These are phyloP conservation scores for Macrophya alboannulata DNA, from an alignment of 2,888 invertebrate species.

Conservation along the genomic window DNA sequence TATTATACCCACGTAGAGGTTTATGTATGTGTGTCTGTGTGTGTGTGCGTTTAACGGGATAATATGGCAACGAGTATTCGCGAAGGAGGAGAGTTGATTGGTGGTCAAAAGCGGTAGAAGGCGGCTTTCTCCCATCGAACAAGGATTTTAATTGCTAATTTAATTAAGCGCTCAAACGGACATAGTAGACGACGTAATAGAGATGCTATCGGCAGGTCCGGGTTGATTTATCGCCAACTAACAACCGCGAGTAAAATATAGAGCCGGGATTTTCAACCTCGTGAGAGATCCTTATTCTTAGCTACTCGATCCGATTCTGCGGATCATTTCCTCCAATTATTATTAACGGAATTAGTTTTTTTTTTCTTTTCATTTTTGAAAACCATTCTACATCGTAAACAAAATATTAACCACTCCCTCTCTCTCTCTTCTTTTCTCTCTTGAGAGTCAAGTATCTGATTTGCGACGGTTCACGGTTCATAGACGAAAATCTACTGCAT, in stretches of 20 bases:
- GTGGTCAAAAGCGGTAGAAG: neutral
- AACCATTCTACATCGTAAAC: neutral
- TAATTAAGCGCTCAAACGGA: constrained; percentile 72
- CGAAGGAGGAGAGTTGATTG: constrained; percentile 20
- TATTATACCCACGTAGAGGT: neutral
- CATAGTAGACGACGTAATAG: constrained; percentile 30
- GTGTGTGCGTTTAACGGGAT: neutral
- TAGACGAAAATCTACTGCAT: neutral
- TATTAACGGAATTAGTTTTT: neutral
- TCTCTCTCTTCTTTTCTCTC: neutral
- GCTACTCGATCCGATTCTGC: neutral
- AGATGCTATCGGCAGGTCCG: constrained; percentile 41
- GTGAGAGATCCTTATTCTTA: neutral
- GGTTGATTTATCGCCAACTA: constrained; percentile 36
- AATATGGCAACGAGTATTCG: neutral
- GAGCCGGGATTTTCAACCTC: constrained; percentile 1
- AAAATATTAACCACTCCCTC: neutral
- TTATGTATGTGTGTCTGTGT: neutral
- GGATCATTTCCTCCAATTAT: constrained; percentile 9
- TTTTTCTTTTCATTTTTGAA: neutral
- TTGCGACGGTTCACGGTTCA: neutral
- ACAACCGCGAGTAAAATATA: constrained; percentile 11
- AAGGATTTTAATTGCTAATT: constrained; percentile 78
- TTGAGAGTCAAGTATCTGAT: neutral
- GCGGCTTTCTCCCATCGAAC: neutral